Conservation (phyloP, 2,797 vertebrate species). For the Chelonia mydas region DNA sequence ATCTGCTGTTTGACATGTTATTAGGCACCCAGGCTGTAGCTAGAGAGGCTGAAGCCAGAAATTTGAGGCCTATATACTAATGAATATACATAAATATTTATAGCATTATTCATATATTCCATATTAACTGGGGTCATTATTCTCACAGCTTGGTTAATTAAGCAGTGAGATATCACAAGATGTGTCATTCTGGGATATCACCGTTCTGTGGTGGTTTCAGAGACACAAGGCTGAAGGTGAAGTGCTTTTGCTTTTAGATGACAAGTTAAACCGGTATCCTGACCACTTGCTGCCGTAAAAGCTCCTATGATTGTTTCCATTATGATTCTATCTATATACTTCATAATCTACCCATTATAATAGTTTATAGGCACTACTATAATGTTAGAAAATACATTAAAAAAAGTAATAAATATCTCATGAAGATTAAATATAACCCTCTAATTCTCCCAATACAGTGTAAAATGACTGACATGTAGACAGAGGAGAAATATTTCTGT, state of each 20-base stretch:
- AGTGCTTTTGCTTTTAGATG: not conserved
- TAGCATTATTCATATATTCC: not conserved
- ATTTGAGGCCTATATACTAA: not conserved
- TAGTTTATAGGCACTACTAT: not conserved
- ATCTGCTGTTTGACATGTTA: not conserved
- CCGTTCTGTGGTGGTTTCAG: not conserved
- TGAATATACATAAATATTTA: not conserved
- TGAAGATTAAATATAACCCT: not conserved
- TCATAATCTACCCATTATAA: not conserved
- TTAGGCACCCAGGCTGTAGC: not conserved
- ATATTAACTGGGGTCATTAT: not conserved
- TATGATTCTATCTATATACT: not conserved
- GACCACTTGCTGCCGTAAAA: not conserved
- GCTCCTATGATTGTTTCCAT: not conserved
- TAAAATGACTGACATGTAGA: not conserved
- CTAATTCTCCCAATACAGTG: not conserved
- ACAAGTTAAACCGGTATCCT: not conserved
- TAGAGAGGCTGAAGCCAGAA: not conserved
- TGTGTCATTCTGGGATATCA: not conserved
- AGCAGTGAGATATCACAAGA: not conserved
- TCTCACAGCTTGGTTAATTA: not conserved
- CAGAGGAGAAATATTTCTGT: not conserved
- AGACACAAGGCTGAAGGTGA: not conserved
- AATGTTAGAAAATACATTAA: not conserved
- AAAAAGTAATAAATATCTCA: not conserved